These are phyloP conservation scores for Mamestra brassicae DNA, from an alignment of 2,888 invertebrate genomes.

Conservation along the genomic window DNA sequence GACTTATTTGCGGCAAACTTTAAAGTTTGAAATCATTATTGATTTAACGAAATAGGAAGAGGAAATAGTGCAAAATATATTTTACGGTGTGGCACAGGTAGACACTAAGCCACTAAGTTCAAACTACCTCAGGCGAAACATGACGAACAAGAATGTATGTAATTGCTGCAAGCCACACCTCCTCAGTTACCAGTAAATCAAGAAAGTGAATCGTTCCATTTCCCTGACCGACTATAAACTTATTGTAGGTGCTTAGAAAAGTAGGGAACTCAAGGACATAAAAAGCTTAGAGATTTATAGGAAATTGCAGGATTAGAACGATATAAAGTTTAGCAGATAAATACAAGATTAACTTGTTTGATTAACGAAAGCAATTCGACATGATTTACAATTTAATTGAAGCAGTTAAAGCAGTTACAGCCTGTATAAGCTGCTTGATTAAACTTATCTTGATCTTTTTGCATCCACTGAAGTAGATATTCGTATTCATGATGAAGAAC, in stretches of 20 bases:
- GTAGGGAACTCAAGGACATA: neutral
- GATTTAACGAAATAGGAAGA: neutral
- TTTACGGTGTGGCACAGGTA: slow-evolving; percentile 6
- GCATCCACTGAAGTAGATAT: slow-evolving; percentile 26
- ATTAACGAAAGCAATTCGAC: slow-evolving; percentile 36
- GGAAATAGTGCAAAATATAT: slow-evolving; percentile 5
- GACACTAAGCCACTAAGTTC: slow-evolving; percentile 13
- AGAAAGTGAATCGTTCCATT: slow-evolving; percentile 52
- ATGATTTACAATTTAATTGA: slow-evolving; percentile 47
- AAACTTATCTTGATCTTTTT: slow-evolving; percentile 24
- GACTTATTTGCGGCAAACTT: neutral
- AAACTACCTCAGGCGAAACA: slow-evolving; percentile 33
- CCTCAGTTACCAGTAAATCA: slow-evolving; percentile 60
- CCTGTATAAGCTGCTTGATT: slow-evolving; percentile 17
- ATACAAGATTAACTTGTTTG: slow-evolving; percentile 29
- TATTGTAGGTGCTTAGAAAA: slow-evolving; percentile 16
- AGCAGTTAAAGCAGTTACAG: slow-evolving; percentile 32
- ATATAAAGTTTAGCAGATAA: slow-evolving; percentile 7
- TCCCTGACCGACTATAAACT: slow-evolving; percentile 39
- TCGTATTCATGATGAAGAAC: slow-evolving; percentile 41
- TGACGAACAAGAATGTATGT: slow-evolving; percentile 36
- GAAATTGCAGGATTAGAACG: neutral
- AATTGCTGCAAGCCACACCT: slow-evolving; percentile 57
- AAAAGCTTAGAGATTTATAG: slow-evolving; percentile 13
- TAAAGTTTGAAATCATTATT: neutral